phyloP scores from a whole-genome alignment of 1,140 invertebrate species.

The Lasioglossum albipes region DNA sequence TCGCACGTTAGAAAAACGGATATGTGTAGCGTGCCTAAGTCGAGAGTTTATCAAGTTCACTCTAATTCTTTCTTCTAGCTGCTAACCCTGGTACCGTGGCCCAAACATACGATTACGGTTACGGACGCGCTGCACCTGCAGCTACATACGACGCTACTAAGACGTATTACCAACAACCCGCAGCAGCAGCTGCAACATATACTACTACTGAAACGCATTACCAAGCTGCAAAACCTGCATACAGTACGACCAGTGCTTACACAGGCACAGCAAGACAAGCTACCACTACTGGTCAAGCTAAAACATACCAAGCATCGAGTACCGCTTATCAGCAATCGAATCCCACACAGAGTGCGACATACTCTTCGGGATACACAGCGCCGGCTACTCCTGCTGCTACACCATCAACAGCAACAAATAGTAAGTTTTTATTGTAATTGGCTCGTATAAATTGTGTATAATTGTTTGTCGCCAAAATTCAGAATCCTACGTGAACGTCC shows the following conservation, averaged over 20 bases:
- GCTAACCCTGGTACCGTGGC: conserved; percentile 84
- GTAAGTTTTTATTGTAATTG: conserved; percentile 69
- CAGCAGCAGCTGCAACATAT: conserved; percentile 85
- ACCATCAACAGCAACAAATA: conserved; percentile 76
- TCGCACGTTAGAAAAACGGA: no score
- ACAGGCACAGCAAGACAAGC: conserved; percentile 82
- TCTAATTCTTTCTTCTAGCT: conserved; percentile 69
- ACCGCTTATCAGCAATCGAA: conserved; percentile 78
- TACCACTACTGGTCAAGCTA: conserved; percentile 81
- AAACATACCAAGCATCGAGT: conserved; percentile 78
- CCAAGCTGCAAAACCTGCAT: conserved; percentile 82
- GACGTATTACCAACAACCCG: conserved; percentile 85
- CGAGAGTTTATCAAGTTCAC: background rate
- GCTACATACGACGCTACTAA: conserved; percentile 84
- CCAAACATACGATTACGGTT: conserved; percentile 85
- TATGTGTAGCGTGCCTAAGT: no score
- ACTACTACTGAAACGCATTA: conserved; percentile 86
- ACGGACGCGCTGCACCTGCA: conserved; percentile 83
- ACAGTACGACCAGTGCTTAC: conserved; percentile 84
- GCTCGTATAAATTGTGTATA: background rate
- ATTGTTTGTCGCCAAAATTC: conserved; percentile 30
- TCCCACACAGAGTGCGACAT: conserved; percentile 77
- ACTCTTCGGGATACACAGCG: conserved; percentile 79
- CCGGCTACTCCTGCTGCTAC: conserved; percentile 83
- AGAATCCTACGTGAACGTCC: conserved; percentile 35